Base-by-base conservation (phyloP, 37 sponge, comb jelly and placozoan species). In the Amphimedon queenslandica region DNA sequence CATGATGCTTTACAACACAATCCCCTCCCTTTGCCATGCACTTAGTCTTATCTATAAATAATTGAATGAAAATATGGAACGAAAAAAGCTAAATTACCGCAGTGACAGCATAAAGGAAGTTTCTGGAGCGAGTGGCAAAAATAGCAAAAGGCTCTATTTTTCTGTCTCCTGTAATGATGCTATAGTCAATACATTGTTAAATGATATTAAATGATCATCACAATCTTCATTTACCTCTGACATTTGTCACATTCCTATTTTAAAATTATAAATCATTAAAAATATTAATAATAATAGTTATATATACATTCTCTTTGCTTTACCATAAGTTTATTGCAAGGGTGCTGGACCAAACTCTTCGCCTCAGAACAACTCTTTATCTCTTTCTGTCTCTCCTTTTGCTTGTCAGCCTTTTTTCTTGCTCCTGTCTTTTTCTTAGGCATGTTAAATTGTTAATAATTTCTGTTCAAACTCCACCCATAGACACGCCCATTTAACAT, bases 341-440 rank as follows among this genome's bases (percentile, higher is more conserved):
- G 96, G 36, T 68, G 69, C 28, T 83, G 70, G 3, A 79, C 93
- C 0, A 96, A 20, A 35, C 69, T 75, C 29, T 75, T 66, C 1
- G 58, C 20, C 8, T 82, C 81, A 31, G 70, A 79, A 8, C 76
- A 63, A 2, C 84, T 51, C 67, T 75, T 89, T 24, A 99, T 95
- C 25, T 63, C 87, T 61, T 87, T 86, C 81, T 95, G 93, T 2
- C 96, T 60, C 47, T 69, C 63, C 74, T 84, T 91, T 69, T 89
- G 93, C 78, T 92, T 99, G 36, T 92, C 91, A 18, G 96, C 96
- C 51, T 92, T 99, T 79, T 95, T 99, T 32, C 86, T 80, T 1
- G 99, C 93, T 29, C 90, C 95, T 27, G 93, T 87, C 82, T 95
- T 94, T 80, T 92, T 94, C 77, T 99, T 99, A 4, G 99, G 99